Base-by-base conservation (phyloP, 2,113 vertebrate genomes). In the Nansenia antarctica region DNA sequence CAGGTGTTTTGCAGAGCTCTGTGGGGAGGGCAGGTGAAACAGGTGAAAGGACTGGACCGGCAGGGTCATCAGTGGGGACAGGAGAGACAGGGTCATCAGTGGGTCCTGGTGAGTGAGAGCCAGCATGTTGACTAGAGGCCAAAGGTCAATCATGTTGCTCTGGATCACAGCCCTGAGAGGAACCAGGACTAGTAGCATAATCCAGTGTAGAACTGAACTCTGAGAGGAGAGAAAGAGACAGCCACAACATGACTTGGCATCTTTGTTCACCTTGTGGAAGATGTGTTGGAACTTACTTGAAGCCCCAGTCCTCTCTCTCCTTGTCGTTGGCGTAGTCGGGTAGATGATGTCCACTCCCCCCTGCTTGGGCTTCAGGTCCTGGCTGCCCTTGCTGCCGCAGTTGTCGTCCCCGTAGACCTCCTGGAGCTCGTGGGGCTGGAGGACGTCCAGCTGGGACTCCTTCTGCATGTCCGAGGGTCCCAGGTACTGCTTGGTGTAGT, bases 401-500 rank as follows among this genome's bases (percentile, higher is more conserved):
- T 95, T 94, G 85, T 96, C 7, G 5, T 27, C 95, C 76, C 93
- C 93, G 34, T 96, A 98, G 67, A 95, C 94, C 79, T 98, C 92
- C 88, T 94, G 92, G 84, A 96, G 91, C 90, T 97, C 95, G 70
- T 96, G 95, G 26, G 96, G 95, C 84, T 98, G 95, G 79, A 98
- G 93, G 73, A 97, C 95, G 83, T 98, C 96, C 85, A 98, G 92
- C 73, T 98, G 97, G 29, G 97, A 95, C 83, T 99, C 96, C 90
- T 98, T 98, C 63, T 98, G 96, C 95, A 98, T 97, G 91, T 98
- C 96, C 15, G 95, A 94, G 0, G 95, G 95, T 69, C 95, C 95
- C 90, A 96, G 91, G 93, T 98, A 99, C 91, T 96, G 98, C 85
- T 99, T 98, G 86, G 98, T 98, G 92, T 98, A 99, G 89, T 99